Evolutionary conservation across 2,113 vertebrate genomes (phyloP).

Genomic region (Phylloscopus trochilus): DNA sequence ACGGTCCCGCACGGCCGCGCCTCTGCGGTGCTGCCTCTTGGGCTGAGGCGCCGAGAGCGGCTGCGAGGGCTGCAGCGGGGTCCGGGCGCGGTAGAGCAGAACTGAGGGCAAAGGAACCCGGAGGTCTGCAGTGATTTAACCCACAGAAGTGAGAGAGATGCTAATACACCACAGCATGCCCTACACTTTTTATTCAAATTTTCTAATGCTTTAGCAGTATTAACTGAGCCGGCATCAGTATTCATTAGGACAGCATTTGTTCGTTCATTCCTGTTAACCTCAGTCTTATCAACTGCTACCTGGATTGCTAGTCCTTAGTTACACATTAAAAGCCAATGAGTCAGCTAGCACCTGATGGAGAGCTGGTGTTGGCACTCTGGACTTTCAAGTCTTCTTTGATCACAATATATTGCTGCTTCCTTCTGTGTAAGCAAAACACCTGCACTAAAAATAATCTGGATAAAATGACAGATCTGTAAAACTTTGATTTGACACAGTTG

Average conservation of each 20-base stretch:
- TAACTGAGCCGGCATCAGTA: neutral
- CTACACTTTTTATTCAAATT: neutral
- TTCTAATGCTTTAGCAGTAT: neutral
- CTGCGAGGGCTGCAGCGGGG: neutral
- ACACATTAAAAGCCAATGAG: neutral
- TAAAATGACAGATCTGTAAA: neutral
- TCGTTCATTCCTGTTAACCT: neutral
- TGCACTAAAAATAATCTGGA: neutral
- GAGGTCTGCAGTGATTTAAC: neutral
- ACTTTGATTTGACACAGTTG: neutral
- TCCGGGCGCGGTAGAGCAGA: rapidly evolving
- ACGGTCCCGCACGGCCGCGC: rapidly evolving
- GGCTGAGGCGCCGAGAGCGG: neutral
- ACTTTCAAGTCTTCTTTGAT: neutral
- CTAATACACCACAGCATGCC: neutral
- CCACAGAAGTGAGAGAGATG: neutral
- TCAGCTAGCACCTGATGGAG: neutral
- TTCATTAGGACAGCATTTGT: neutral
- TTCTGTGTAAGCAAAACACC: neutral
- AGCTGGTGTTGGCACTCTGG: neutral
- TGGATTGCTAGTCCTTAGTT: neutral
- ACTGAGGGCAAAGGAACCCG: neutral
- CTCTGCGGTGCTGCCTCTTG: rapidly evolving
- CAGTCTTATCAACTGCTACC: neutral
- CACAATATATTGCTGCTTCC: neutral